Evolutionary conservation across 2,888 invertebrate genomes (phyloP).

Genomic region (Drosophila sordidapex): DNA sequence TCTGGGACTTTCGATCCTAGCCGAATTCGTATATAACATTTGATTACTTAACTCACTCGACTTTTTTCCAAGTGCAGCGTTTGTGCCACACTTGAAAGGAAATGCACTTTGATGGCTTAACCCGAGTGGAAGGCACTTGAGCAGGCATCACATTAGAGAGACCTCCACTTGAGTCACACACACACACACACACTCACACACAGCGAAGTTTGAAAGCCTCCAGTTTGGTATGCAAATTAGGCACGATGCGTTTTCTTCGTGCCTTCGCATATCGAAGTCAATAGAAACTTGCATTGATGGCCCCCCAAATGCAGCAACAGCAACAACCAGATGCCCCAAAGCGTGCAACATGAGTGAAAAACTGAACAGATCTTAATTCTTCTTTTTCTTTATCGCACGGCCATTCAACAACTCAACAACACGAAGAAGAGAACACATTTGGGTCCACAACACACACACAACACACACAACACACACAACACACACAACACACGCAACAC

Average conservation of each 20-base stretch:
- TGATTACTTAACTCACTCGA: not conserved
- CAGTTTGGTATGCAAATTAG: slow-evolving; percentile 77
- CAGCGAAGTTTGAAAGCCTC: slow-evolving; percentile 29
- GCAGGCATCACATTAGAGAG: slow-evolving; percentile 12
- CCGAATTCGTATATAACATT: not conserved
- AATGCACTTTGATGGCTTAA: slow-evolving; percentile 69
- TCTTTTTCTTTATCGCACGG: slow-evolving; percentile 42
- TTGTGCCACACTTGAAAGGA: slow-evolving; percentile 31
- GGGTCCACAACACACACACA: slow-evolving; percentile 12
- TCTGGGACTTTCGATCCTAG: not conserved
- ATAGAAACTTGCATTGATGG: slow-evolving; percentile 30
- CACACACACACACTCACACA: slow-evolving; percentile 3
- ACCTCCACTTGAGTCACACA: slow-evolving; percentile 20
- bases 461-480: slow-evolving; percentile 4
- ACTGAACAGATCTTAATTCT: slow-evolving; percentile 13
- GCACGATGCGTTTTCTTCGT: slow-evolving; percentile 53
- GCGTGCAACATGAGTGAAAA: slow-evolving; percentile 10
- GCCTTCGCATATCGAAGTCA: slow-evolving; percentile 33
- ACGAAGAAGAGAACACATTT: slow-evolving; percentile 30
- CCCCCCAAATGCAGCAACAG: slow-evolving; percentile 15
- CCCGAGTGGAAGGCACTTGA: slow-evolving; percentile 60
- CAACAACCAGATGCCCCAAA: slow-evolving; percentile 37
- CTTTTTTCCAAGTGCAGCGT: not conserved
- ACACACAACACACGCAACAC: not conserved
- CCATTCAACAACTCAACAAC: slow-evolving; percentile 53